phyloP scores from a whole-genome alignment of 2,113 vertebrate genomes.

The Gavia stellata region DNA sequence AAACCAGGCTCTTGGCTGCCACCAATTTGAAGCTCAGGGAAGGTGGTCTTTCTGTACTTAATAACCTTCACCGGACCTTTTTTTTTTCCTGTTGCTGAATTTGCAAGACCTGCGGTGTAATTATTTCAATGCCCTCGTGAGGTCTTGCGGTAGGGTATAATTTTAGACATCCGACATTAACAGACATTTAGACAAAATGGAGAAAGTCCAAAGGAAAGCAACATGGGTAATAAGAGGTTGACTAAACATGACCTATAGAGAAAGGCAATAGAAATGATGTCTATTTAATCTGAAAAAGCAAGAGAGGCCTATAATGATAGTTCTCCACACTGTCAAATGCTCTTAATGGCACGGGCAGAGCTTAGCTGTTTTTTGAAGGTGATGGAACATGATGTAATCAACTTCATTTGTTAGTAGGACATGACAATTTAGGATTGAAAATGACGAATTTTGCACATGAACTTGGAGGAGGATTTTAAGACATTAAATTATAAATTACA shows the following conservation, averaged over 20 bases:
- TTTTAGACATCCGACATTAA: conserved; percentile 9
- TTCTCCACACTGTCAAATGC: neutral
- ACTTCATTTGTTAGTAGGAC: neutral
- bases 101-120: neutral
- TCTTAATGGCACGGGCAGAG: neutral
- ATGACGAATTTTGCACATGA: neutral
- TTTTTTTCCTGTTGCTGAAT: neutral
- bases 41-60: neutral
- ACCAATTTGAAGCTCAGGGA: neutral
- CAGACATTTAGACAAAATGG: neutral
- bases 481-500: neutral
- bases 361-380: neutral
- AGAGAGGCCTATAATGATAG: neutral
- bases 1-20: neutral
- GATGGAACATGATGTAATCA: neutral
- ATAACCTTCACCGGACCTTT: neutral
- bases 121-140: neutral
- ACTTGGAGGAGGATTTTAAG: neutral
- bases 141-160: neutral
- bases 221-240: neutral
- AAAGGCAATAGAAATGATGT: neutral
- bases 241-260: neutral
- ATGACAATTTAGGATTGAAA: neutral
- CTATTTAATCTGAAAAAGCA: neutral
- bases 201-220: neutral